Evolutionary conservation across 2,113 vertebrate species (phyloP).

Genomic region (Acinonyx jubatus): DNA sequence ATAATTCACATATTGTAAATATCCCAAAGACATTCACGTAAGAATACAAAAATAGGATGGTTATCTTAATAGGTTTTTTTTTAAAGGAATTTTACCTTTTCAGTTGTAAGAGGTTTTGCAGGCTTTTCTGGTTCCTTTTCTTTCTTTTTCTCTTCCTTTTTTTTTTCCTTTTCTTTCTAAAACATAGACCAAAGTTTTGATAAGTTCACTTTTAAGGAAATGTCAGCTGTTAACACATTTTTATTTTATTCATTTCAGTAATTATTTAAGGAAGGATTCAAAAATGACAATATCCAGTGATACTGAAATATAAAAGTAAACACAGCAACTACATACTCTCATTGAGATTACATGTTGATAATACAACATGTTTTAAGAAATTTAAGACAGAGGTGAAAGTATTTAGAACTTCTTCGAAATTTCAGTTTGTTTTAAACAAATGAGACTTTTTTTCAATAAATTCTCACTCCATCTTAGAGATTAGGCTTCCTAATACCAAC

Average conservation of each 20-base stretch:
- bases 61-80: not conserved
- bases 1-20: not conserved
- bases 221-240: not conserved
- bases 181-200: conserved; percentile 56
- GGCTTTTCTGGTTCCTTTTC: conserved; percentile 91
- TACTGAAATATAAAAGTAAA: conserved; percentile 51
- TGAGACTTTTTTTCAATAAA: not conserved
- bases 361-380: conserved; percentile 12
- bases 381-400: not conserved
- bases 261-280: conserved; percentile 40
- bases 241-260: conserved; percentile 41
- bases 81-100: conserved; percentile 84
- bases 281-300: not conserved
- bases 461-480: not conserved
- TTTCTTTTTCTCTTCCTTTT: conserved; percentile 92
- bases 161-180: conserved; percentile 93
- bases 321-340: not conserved
- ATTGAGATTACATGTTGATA: not conserved
- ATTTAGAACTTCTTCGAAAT: conserved; percentile 29
- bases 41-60: not conserved
- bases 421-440: conserved; percentile 40
- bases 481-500: not conserved
- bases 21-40: not conserved
- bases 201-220: conserved; percentile 53
- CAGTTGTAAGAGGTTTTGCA: conserved; percentile 83